These are phyloP conservation scores for Borostomias antarcticus DNA, from an alignment of 2,797 vertebrate genomes.

Conservation along the genomic window DNA sequence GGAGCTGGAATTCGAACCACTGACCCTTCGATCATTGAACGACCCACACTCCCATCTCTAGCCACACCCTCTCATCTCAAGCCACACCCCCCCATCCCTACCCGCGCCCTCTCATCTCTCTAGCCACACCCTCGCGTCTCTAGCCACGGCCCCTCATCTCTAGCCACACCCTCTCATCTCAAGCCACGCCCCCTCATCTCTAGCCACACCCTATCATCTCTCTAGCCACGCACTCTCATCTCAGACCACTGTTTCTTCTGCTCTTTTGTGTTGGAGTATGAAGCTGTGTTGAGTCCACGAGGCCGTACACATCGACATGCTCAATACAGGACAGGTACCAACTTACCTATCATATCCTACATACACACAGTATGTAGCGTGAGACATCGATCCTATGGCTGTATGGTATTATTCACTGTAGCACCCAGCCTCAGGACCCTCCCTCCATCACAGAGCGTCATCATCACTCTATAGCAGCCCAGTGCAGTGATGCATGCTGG, in stretches of 20 bases:
- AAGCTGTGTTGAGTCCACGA: not conserved
- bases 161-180: not conserved
- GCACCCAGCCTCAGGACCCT: not conserved
- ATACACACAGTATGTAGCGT: not conserved
- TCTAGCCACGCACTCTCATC: no score
- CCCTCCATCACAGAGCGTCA: not conserved
- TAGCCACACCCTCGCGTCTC: no score
- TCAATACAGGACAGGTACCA: not conserved
- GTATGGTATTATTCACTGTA: not conserved
- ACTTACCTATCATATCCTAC: not conserved
- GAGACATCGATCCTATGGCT: not conserved
- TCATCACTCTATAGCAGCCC: constrained; percentile 12
- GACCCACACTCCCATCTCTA: not conserved
- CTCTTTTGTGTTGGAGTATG: not conserved
- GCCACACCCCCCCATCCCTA: no score
- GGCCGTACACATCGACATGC: not conserved
- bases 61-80: not conserved
- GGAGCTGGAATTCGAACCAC: no score
- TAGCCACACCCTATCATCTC: no score
- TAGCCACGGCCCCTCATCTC: not conserved
- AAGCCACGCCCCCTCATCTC: no score
- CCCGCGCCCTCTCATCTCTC: no score
- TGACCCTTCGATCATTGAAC: no score
- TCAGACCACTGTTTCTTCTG: no score
- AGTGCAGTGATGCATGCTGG: constrained; percentile 21